Conservation (phyloP, 2,113 vertebrate genomes). For the Archilochus colubris region DNA sequence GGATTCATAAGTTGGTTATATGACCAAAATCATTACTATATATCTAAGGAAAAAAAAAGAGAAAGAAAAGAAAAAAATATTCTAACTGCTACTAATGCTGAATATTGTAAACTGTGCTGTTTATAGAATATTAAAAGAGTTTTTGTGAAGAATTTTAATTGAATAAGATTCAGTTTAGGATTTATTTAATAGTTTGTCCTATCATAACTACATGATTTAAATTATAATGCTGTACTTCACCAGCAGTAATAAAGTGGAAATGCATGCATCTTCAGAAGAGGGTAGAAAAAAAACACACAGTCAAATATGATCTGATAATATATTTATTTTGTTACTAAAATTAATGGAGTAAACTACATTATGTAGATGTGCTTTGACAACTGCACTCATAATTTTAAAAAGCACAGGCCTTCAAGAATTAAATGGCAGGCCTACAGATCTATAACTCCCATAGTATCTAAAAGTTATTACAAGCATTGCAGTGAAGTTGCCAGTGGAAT, state of each 20-base stretch:
- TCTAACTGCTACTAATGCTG: neutral
- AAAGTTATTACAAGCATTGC: constrained; percentile 2
- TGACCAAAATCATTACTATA: neutral
- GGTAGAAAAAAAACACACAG: neutral
- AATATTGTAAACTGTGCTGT: neutral
- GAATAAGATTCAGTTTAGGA: neutral
- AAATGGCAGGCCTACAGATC: neutral
- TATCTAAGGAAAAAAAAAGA: neutral
- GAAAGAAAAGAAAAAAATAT: constrained; percentile 1
- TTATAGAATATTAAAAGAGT: constrained; percentile 32
- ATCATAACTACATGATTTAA: neutral
- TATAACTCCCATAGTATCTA: neutral
- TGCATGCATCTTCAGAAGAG: neutral
- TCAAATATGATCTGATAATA: neutral
- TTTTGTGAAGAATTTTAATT: constrained; percentile 17
- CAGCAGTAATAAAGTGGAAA: neutral
- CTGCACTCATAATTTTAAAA: neutral
- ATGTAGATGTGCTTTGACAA: neutral
- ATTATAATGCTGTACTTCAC: neutral
- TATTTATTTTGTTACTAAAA: constrained; percentile 19
- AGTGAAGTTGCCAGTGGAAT: neutral
- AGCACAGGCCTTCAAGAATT: neutral
- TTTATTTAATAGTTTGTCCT: constrained; percentile 18
- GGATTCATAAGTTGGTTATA: neutral
- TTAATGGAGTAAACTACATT: neutral